Evolutionary conservation across 2,113 vertebrate species (phyloP), one percentile per base, ranked within the genome.

Genomic region (Sterrhoptilus dennistouni): DNA sequence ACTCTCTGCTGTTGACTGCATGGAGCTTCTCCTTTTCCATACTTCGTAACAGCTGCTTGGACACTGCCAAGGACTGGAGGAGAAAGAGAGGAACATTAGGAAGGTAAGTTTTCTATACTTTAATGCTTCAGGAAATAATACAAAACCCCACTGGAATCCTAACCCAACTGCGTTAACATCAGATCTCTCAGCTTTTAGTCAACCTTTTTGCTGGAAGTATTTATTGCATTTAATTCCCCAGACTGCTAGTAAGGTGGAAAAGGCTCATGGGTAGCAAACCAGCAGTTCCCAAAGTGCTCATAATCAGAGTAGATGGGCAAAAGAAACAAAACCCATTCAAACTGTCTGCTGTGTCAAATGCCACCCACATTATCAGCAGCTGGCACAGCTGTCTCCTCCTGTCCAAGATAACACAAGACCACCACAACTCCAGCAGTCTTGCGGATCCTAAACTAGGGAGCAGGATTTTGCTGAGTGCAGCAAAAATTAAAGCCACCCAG

Each of bases 41-140:
- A 4, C 91, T 96, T 42, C 99, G 98, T 33, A 99, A 95, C 83
- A 99, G 90, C 92, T 99, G 98, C 90, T 99, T 99, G 53, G 99
- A 99, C 66, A 98, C 61, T 20, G 97, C 94, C 96, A 99, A 82
- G 53, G 98, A 97, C 99, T 99, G 89, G 38, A 71, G 60, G 31
- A 72, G 16, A 94, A 81, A 86, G 36, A 87, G 19, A 61, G 40
- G 36, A 71, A 77, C 12, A 28, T 45, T 31, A 81, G 35, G 52
- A 91, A 69, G 33, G 14, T n/a, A 44, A 8, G 8, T 27, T 61
- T 91, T 52, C 33, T 21, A 12, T 29, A 60, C 8, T 42, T 68
- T 20, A 68, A 29, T 15, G 16, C 59, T 74, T 74, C 45, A 74
- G 40, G 35, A 89, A 91, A 42, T 2, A 79, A 49, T 27, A 81